Conservation (phyloP, 2,113 vertebrate genomes). For the Brachyhypopomus occidentalis region DNA sequence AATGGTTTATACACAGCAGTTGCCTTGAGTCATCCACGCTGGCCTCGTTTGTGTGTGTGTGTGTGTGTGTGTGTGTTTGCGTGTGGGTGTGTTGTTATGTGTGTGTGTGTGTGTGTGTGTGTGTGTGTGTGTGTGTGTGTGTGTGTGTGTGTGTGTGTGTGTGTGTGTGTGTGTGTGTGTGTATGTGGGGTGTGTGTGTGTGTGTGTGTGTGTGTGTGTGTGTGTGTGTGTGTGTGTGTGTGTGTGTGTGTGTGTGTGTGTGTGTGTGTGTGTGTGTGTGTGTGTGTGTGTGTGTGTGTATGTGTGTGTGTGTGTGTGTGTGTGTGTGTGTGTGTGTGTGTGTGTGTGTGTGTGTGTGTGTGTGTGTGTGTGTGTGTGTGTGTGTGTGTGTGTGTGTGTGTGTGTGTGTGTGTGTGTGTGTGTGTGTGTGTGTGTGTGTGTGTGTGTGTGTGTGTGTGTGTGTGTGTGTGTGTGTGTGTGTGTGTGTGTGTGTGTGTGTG, state of each 20-base stretch:
- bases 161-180: neutral
- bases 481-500: neutral
- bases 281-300: neutral
- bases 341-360: neutral
- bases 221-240: neutral
- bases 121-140: no score
- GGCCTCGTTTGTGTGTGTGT: neutral
- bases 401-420: neutral
- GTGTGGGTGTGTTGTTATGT: no score
- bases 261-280: neutral
- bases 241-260: neutral
- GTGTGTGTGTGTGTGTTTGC: no score
- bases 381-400: neutral
- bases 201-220: neutral
- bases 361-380: neutral
- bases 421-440: neutral
- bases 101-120: no score
- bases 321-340: neutral
- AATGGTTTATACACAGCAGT: conserved; percentile 1
- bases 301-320: neutral
- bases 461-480: neutral
- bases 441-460: neutral
- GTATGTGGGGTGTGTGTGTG: no score
- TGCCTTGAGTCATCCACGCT: neutral
- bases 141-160: no score